phyloP scores from a whole-genome alignment of 2,888 invertebrate species.

The Lycia hirtaria region DNA sequence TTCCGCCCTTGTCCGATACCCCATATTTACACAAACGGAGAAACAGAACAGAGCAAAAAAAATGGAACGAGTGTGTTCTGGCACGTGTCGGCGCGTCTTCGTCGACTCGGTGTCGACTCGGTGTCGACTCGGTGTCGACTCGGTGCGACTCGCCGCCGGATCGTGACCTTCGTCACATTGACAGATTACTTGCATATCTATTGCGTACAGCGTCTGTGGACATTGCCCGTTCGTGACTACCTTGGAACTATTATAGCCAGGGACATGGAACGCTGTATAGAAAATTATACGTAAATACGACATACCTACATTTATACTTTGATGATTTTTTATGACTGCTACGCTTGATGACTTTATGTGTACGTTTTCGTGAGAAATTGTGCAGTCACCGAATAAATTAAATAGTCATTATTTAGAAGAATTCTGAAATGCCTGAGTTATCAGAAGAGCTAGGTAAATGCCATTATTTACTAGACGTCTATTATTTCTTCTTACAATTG shows the following conservation, averaged over 20 bases:
- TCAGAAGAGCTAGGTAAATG: no score
- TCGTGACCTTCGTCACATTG: conserved; percentile 81
- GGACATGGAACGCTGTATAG: background rate
- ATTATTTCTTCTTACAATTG: no score
- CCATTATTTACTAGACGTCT: no score
- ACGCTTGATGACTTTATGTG: no score
- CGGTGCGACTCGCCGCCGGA: conserved; percentile 46
- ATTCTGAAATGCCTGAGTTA: no score
- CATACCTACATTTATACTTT: background rate
- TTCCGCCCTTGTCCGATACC: conserved; percentile 40
- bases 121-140: no score
- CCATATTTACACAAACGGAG: conserved; percentile 42
- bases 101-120: no score
- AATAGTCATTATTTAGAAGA: no score
- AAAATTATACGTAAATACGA: background rate
- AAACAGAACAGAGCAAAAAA: conserved; percentile 51
- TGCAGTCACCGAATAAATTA: no score
- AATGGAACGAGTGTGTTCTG: conserved; percentile 65
- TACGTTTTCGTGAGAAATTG: no score
- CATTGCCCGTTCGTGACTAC: background rate
- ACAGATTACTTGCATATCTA: conserved; percentile 78
- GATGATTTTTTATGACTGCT: no score
- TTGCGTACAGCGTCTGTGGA: conserved; percentile 62
- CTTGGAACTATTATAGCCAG: background rate
- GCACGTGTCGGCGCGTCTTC: conserved; percentile 78